A percentile compares a stretch with the other conserved stretches of the same genome.
Conservation (phyloP, 2,888 invertebrate species). For the Aspidapion aeneum region DNA sequence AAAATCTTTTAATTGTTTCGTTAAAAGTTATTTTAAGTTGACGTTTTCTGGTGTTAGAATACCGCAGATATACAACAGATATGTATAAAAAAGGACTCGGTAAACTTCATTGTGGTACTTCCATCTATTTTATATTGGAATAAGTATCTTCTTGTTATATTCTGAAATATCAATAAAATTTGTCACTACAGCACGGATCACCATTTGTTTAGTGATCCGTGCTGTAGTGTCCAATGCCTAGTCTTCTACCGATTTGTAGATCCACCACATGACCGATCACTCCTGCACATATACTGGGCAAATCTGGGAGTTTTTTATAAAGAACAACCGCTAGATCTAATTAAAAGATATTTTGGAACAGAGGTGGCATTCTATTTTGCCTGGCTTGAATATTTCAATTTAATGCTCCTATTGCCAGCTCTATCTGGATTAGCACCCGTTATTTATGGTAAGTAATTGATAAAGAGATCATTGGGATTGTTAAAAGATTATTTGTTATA, state of each 20-base stretch:
- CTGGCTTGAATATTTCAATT: constrained; percentile 55
- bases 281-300: constrained; percentile 32
- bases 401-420: constrained; percentile 50
- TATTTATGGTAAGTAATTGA: neutral
- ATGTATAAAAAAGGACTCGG: too few relatives aligned
- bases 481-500: constrained; percentile 13
- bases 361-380: constrained; percentile 57
- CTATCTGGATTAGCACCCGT: constrained; percentile 40
- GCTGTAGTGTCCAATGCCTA: too few relatives aligned
- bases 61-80: too few relatives aligned
- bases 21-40: too few relatives aligned
- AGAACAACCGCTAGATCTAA: constrained; percentile 57
- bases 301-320: constrained; percentile 44
- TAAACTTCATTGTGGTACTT: too few relatives aligned
- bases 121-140: too few relatives aligned
- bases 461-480: constrained; percentile 10
- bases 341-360: constrained; percentile 55
- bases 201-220: too few relatives aligned
- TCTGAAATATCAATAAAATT: too few relatives aligned
- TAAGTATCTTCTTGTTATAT: too few relatives aligned
- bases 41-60: too few relatives aligned
- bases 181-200: too few relatives aligned
- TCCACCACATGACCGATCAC: constrained; percentile 6
- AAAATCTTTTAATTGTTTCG: too few relatives aligned
- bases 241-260: neutral